These are phyloP conservation scores for Apus apus DNA, from an alignment of 2,113 vertebrate species.

Conservation along the genomic window DNA sequence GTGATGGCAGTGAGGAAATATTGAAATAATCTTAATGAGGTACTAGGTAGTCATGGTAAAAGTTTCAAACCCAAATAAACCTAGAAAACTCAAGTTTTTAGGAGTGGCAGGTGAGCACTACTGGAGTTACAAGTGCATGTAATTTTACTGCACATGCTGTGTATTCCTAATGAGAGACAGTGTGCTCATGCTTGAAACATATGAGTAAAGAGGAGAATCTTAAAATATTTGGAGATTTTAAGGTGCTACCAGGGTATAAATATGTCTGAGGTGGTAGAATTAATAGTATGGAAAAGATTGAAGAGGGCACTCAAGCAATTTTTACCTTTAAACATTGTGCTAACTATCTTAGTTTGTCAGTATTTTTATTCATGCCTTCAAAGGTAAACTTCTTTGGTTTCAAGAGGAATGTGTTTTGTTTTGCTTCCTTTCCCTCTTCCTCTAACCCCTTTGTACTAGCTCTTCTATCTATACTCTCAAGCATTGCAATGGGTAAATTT, in stretches of 20 bases:
- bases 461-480: background rate
- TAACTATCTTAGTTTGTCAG: background rate
- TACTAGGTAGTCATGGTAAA: background rate
- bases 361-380: background rate
- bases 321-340: background rate
- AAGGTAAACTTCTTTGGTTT: background rate
- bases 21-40: background rate
- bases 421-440: background rate
- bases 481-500: background rate
- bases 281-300: background rate
- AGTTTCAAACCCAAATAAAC: background rate
- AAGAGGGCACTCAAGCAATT: background rate
- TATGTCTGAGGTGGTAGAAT: background rate
- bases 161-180: rapidly evolving
- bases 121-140: background rate
- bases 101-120: background rate
- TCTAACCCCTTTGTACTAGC: background rate
- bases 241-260: background rate
- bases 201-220: background rate
- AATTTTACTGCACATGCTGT: rapidly evolving
- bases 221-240: background rate
- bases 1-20: background rate
- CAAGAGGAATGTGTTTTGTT: background rate
- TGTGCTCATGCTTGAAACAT: background rate
- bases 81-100: background rate